Evolutionary conservation across 2,797 vertebrate species (phyloP).

Genomic region (Petrocephalus schoutedeni): DNA sequence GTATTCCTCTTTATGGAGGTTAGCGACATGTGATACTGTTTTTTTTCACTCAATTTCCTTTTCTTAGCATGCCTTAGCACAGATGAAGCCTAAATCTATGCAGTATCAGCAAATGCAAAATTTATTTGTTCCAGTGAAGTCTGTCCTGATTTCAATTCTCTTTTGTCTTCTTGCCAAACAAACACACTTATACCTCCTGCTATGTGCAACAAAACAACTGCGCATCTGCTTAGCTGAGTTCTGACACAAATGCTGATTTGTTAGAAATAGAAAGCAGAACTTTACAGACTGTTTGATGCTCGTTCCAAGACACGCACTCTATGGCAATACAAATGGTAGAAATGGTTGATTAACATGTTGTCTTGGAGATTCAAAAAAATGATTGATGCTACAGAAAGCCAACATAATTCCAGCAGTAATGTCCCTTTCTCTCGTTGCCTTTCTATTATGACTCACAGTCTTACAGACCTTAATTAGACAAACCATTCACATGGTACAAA

Average conservation of each 20-base stretch:
- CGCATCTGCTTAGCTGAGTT: neutral
- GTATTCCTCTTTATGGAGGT: neutral
- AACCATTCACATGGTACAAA: neutral
- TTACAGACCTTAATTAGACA: neutral
- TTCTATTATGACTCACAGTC: neutral
- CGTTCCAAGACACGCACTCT: neutral
- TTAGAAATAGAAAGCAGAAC: neutral
- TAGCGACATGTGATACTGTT: neutral
- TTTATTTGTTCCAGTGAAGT: neutral
- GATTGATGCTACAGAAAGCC: neutral
- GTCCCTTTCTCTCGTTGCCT: neutral
- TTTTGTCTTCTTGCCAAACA: neutral
- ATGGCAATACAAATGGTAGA: neutral
- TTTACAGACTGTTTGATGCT: neutral
- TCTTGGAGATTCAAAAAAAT: neutral
- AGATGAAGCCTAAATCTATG: neutral
- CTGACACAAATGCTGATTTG: neutral
- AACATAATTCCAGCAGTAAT: neutral
- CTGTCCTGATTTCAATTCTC: neutral
- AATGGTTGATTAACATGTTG: neutral
- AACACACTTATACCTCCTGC: neutral
- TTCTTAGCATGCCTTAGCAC: neutral
- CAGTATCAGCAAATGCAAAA: neutral
- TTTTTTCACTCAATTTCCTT: neutral
- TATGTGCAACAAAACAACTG: neutral